phyloP scores from a whole-genome alignment of 2,888 invertebrate genomes.

The Neoaliturus tenellus region DNA sequence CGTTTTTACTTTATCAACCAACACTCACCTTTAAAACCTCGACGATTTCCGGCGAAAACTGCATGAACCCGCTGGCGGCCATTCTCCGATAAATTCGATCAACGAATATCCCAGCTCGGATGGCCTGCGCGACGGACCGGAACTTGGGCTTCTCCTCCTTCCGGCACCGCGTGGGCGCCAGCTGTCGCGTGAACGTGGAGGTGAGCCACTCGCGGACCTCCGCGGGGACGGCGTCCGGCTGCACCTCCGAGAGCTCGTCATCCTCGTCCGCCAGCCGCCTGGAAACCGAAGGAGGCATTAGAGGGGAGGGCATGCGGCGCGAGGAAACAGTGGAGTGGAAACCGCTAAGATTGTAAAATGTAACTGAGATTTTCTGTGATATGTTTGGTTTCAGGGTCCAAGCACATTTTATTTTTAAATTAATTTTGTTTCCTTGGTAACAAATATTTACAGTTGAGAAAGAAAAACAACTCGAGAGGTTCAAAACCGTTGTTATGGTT shows the following conservation, averaged over 20 bases:
- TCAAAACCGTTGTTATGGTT: no score
- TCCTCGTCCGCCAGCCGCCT: constrained; percentile 93
- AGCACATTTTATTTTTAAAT: no score
- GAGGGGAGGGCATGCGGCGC: neutral
- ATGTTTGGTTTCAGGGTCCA: no score
- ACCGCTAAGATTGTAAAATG: no score
- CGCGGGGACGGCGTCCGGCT: constrained; percentile 96
- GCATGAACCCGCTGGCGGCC: constrained; percentile 86
- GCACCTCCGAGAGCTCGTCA: constrained; percentile 96
- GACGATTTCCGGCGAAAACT: constrained; percentile 92
- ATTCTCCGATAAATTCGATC: constrained; percentile 94
- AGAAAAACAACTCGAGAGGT: no score
- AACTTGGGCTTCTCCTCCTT: constrained; percentile 92
- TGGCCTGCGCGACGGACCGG: constrained; percentile 96
- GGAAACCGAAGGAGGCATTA: constrained; percentile 64
- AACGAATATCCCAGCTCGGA: constrained; percentile 97
- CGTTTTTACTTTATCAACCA: no score
- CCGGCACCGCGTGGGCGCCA: constrained; percentile 85
- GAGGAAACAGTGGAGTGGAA: neutral
- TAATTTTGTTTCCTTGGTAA: no score
- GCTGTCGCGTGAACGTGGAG: constrained; percentile 95
- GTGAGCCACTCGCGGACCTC: constrained; percentile 98
- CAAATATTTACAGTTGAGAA: no score
- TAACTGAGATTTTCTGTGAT: no score
- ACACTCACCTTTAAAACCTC: constrained; percentile 87